Conservation (phyloP, 53 echinoderm and acorn worm species). For the Echinarachnius parma region DNA sequence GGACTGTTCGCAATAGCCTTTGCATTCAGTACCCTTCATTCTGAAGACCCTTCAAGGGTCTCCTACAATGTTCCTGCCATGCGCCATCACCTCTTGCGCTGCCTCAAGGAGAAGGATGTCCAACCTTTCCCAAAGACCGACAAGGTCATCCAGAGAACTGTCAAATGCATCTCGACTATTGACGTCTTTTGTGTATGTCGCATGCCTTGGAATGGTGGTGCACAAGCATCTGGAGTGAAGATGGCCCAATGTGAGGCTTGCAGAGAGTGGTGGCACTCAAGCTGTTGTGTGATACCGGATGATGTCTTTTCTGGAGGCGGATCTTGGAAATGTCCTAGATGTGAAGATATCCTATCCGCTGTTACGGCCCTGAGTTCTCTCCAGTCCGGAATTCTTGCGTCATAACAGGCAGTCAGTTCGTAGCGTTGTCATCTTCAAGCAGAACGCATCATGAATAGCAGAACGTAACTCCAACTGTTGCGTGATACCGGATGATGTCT, state of each 20-base stretch:
- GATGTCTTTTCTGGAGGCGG: background rate
- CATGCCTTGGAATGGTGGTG: conserved; percentile 30
- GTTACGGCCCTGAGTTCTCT: conserved; percentile 20
- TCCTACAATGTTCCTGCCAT: background rate
- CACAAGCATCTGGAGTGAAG: conserved; percentile 18
- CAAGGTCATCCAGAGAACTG: background rate
- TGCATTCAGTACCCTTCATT: conserved; percentile 2
- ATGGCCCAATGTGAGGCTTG: conserved; percentile 20
- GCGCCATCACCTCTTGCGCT: conserved; percentile 3
- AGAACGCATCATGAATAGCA: no score
- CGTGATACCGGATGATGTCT: conserved; percentile 1
- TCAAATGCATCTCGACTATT: background rate
- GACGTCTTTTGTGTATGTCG: conserved; percentile 26
- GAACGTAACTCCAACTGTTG: conserved; percentile 30
- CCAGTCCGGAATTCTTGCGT: no score
- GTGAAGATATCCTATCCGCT: conserved; percentile 40
- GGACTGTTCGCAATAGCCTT: conserved; percentile 21
- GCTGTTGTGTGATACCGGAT: conserved; percentile 21
- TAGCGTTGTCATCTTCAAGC: no score
- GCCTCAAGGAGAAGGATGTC: background rate
- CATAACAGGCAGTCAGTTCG: no score
- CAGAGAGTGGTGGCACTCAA: conserved; percentile 38
- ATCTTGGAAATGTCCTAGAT: conserved; percentile 29
- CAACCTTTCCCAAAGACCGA: conserved; percentile 4
- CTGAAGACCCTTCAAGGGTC: conserved; percentile 4